Evolutionary conservation across 2,113 vertebrate species (phyloP).

Genomic region (Corythornis madagascariensis): DNA sequence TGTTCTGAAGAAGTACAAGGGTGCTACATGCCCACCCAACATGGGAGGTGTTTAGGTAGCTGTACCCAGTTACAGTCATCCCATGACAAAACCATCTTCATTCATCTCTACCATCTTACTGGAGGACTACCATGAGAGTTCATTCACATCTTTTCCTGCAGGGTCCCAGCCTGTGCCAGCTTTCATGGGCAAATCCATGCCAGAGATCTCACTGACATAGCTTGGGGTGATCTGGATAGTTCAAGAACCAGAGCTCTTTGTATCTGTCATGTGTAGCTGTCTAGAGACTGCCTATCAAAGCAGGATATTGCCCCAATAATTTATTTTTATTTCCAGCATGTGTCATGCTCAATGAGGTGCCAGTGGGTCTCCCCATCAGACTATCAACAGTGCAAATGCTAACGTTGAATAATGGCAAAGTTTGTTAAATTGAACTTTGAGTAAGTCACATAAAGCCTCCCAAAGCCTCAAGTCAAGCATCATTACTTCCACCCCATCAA

Average conservation of each 20-base stretch:
- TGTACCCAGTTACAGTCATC: neutral
- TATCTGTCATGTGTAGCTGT: neutral
- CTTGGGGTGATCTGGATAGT: neutral
- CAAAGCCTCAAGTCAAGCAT: neutral
- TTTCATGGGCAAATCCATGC: neutral
- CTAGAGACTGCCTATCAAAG: neutral
- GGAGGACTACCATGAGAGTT: neutral
- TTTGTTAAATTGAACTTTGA: neutral
- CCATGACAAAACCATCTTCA: neutral
- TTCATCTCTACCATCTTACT: neutral
- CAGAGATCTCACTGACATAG: neutral
- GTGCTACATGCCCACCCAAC: fast-evolving
- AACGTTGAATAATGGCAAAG: neutral
- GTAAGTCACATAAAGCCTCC: neutral
- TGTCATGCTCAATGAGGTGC: neutral
- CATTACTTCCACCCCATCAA: neutral
- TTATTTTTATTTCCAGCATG: neutral
- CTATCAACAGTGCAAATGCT: neutral
- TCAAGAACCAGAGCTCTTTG: neutral
- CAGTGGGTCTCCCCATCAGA: neutral
- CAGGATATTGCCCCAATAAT: neutral
- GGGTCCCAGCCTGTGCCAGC: fast-evolving
- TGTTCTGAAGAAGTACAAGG: neutral
- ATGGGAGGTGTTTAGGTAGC: neutral
- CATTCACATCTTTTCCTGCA: neutral